Conservation (phyloP, 2,113 vertebrate species). For the Eurystomus gularis region DNA sequence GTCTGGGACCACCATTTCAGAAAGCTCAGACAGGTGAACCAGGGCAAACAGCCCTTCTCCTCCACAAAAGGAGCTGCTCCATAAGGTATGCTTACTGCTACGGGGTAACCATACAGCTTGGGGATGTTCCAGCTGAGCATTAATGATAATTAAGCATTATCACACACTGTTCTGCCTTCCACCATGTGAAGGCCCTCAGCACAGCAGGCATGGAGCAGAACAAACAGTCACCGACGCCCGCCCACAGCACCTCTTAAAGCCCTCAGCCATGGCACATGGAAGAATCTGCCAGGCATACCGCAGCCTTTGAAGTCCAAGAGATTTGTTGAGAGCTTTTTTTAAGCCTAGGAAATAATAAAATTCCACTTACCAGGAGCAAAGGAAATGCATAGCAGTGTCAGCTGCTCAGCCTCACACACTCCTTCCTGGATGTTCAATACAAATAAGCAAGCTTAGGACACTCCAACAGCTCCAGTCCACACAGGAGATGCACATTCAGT, state of each 20-base stretch:
- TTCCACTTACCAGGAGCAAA: background rate
- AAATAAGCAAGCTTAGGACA: background rate
- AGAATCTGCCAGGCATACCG: background rate
- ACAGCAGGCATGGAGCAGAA: background rate
- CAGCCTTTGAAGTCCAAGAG: background rate
- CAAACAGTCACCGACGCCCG: background rate
- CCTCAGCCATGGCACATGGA: accelerated
- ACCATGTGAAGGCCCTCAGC: background rate
- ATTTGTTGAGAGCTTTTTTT: background rate
- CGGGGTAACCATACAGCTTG: accelerated
- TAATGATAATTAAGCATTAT: background rate
- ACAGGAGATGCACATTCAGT: background rate
- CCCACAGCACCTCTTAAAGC: background rate
- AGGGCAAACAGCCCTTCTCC: background rate
- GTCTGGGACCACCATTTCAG: background rate
- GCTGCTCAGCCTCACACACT: background rate
- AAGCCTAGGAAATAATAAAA: background rate
- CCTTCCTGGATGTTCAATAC: background rate
- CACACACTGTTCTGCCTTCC: background rate
- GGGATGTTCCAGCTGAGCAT: accelerated
- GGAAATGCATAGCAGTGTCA: background rate
- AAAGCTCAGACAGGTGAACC: background rate
- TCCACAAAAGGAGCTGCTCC: background rate
- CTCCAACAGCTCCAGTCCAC: background rate
- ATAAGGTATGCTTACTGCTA: background rate